Conservation (phyloP, 2,113 vertebrate species). For the Opisthocomus hoazin region DNA sequence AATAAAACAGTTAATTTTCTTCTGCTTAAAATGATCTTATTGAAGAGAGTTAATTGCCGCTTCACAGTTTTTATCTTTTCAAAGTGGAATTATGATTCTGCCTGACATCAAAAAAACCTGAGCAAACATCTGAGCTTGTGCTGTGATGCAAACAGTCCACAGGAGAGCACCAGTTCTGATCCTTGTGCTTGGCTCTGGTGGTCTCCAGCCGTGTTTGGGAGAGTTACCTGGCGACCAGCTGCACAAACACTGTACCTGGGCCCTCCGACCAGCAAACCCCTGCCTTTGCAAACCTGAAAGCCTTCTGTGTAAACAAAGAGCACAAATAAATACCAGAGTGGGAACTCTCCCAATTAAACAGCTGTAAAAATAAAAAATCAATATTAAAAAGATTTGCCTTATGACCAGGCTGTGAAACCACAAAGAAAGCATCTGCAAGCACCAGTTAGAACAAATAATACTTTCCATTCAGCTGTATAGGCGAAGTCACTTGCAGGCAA, state of each 20-base stretch:
- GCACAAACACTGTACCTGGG: conserved; percentile 51
- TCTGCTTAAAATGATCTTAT: background rate
- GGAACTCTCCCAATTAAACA: conserved; percentile 25
- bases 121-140: background rate
- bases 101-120: background rate
- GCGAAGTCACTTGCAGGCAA: background rate
- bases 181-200: background rate
- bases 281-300: conserved; percentile 13
- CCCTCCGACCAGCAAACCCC: background rate
- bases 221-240: conserved; percentile 49
- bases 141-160: background rate
- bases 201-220: conserved; percentile 27
- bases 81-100: background rate
- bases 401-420: conserved; percentile 29
- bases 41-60: background rate
- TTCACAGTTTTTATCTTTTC: conserved; percentile 16
- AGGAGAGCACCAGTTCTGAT: background rate
- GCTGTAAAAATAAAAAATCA: conserved; percentile 46
- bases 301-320: conserved; percentile 39
- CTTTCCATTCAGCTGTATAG: conserved; percentile 26
- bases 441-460: conserved; percentile 1
- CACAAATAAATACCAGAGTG: conserved; percentile 26
- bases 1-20: conserved; percentile 9
- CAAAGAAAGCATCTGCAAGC: conserved; percentile 32
- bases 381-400: conserved; percentile 13